A percentile compares a stretch with the other conserved stretches of the same genome.
These are phyloP conservation scores for Bombus confusus DNA, from an alignment of 1,140 invertebrate genomes.

Conservation along the genomic window DNA sequence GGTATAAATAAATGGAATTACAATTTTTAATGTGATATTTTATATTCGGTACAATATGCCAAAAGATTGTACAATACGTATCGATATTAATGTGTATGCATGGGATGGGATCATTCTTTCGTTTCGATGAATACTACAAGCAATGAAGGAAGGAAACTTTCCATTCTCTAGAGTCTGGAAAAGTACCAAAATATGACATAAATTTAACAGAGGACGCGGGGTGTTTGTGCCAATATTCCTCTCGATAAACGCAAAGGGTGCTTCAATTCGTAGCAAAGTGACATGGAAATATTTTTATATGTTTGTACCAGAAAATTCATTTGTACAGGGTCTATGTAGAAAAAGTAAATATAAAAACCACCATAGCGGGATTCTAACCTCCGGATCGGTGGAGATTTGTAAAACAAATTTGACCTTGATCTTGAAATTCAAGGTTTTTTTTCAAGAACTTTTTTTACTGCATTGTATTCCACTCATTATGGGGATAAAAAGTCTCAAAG, in stretches of 20 bases:
- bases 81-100: neutral
- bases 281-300: neutral
- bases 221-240: slow-evolving; percentile 1
- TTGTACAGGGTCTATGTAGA: no score
- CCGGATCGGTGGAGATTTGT: no score
- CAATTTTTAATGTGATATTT: neutral
- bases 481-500: no score
- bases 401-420: no score
- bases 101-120: neutral
- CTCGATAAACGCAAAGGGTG: neutral
- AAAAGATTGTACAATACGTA: neutral
- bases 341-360: no score
- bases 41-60: neutral
- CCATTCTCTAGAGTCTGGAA: slow-evolving; percentile 22
- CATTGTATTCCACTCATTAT: no score
- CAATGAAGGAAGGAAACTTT: slow-evolving; percentile 26
- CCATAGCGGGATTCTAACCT: no score
- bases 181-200: slow-evolving; percentile 30
- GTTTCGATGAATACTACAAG: neutral
- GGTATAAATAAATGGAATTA: neutral
- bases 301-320: neutral
- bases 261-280: neutral
- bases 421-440: no score
- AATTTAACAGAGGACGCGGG: neutral
- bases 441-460: no score